Percentiles rank a stretch among this genome's conserved stretches.
phyloP scores from a whole-genome alignment of 30 jellyfish, hydroid and myxozoan genomes.

The Sanderia malayensis region DNA sequence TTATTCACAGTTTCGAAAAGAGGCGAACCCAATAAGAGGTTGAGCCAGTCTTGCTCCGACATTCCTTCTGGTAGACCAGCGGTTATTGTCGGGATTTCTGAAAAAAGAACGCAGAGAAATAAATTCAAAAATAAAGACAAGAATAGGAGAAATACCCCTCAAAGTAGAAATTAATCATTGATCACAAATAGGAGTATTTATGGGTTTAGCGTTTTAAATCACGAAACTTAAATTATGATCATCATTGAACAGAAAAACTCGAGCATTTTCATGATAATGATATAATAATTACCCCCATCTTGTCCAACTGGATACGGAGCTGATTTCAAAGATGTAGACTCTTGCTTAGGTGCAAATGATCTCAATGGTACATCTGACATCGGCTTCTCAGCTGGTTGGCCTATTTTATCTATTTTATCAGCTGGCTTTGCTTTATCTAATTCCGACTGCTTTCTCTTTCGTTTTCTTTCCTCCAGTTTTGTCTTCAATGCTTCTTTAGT shows the following conservation, averaged over 20 bases:
- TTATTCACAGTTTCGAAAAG: conserved; percentile 87
- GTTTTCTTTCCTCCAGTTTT: conserved; percentile 78
- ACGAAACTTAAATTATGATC: too few relatives aligned
- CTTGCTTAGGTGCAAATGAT: too few relatives aligned
- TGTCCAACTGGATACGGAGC: not conserved
- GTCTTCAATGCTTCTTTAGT: conserved; percentile 87
- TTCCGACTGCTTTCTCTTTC: conserved; percentile 67
- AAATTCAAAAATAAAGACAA: too few relatives aligned
- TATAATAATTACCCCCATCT: conserved; percentile 8
- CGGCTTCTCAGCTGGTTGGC: conserved; percentile 36
- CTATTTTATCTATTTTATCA: conserved; percentile 10
- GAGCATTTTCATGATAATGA: not conserved
- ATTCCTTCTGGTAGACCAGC: conserved; percentile 83
- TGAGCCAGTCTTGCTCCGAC: conserved; percentile 93
- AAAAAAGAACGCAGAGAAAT: too few relatives aligned
- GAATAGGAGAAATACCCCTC: too few relatives aligned
- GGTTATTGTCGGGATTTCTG: conserved; percentile 36
- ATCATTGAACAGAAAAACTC: not conserved
- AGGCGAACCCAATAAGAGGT: conserved; percentile 75
- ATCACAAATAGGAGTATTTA: too few relatives aligned
- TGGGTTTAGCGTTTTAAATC: too few relatives aligned
- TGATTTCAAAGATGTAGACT: too few relatives aligned
- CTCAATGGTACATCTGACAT: too few relatives aligned
- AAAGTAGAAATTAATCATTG: too few relatives aligned
- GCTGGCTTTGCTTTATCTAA: conserved; percentile 30